A percentile compares a stretch with the other conserved stretches of the same genome.
Evolutionary conservation across 2,888 invertebrate species (phyloP).

Genomic region (Sylvicola cinctus): DNA sequence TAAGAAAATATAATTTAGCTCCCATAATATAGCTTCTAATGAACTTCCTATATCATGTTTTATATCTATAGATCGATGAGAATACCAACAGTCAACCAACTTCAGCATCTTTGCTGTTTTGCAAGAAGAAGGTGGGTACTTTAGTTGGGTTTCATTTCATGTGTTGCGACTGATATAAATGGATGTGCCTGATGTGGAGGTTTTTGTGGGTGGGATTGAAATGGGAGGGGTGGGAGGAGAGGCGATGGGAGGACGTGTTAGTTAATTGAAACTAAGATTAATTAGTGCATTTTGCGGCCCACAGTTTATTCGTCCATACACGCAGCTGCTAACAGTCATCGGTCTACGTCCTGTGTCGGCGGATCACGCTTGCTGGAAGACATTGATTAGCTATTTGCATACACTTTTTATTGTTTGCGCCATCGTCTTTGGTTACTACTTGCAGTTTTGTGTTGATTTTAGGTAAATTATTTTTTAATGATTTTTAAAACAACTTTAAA

Average conservation of each 20-base stretch:
- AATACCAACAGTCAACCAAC: conserved; percentile 51
- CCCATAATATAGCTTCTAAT: no score
- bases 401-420: conserved; percentile 38
- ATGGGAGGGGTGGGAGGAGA: no score
- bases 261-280: neutral
- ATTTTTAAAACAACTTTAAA: no score
- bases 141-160: no score
- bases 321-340: conserved; percentile 49
- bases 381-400: conserved; percentile 44
- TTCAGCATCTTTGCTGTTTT: conserved; percentile 58
- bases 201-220: no score
- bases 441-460: conserved; percentile 64
- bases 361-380: conserved; percentile 36
- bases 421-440: conserved; percentile 44
- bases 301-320: conserved; percentile 53
- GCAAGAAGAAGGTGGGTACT: conserved; percentile 44
- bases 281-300: conserved; percentile 10
- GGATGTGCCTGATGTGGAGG: no score
- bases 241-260: neutral
- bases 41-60: no score
- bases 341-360: conserved; percentile 49
- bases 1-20: no score
- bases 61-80: conserved; percentile 37
- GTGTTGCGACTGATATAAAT: no score
- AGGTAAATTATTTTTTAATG: conserved; percentile 27